A percentile compares a stretch with the other conserved stretches of the same genome.
phyloP scores from a whole-genome alignment of 2,797 vertebrate species.

The Malurus leucopterus region DNA sequence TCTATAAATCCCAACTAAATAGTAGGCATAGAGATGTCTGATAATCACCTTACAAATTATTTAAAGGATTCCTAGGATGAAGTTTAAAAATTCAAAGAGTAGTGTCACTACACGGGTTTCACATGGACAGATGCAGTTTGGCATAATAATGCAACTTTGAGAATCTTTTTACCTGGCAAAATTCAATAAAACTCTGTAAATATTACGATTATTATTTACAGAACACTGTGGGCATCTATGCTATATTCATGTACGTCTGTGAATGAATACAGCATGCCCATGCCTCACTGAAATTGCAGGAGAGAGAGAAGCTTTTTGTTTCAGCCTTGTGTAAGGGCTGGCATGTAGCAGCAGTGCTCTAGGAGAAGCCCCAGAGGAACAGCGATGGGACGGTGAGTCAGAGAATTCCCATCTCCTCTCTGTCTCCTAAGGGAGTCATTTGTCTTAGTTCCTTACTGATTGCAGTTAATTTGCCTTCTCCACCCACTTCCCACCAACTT shows the following conservation, averaged over 20 bases:
- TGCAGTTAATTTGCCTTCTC: constrained; percentile 21
- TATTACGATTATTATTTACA: background rate
- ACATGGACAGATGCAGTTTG: background rate
- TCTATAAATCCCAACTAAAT: constrained; percentile 16
- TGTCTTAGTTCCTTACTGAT: constrained; percentile 2
- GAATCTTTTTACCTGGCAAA: background rate
- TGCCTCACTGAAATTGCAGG: background rate
- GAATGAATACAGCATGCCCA: background rate
- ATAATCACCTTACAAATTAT: constrained; percentile 20
- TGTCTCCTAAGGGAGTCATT: constrained; percentile 16
- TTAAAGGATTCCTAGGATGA: constrained; percentile 1
- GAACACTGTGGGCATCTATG: background rate
- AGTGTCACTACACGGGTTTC: background rate
- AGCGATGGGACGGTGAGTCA: constrained; percentile 8
- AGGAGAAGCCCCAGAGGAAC: constrained; percentile 23
- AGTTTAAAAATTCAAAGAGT: constrained; percentile 1
- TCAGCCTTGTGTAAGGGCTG: background rate
- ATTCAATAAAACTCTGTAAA: background rate
- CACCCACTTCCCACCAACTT: background rate
- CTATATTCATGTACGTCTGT: background rate
- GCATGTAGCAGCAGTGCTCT: background rate
- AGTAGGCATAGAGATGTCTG: background rate
- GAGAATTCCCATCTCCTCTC: constrained; percentile 31
- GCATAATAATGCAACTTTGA: background rate
- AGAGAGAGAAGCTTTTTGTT: background rate